phyloP scores from a whole-genome alignment of 2,113 vertebrate genomes.

The Corythornis madagascariensis region DNA sequence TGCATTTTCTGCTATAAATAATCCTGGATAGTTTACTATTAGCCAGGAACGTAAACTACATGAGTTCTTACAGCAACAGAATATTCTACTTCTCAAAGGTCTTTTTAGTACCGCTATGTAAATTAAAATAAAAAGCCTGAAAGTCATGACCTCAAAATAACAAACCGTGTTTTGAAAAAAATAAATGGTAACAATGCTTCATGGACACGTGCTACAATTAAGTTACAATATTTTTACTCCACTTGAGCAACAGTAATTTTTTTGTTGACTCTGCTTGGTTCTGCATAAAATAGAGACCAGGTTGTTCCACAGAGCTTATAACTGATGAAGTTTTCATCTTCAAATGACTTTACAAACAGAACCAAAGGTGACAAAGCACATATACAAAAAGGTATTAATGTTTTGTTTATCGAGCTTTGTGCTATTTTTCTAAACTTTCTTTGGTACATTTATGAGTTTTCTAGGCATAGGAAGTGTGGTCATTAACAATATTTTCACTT shows the following conservation, averaged over 20 bases:
- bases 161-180: not conserved
- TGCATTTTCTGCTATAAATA: not conserved
- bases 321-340: not conserved
- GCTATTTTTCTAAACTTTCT: not conserved
- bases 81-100: not conserved
- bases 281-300: not conserved
- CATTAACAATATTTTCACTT: not conserved
- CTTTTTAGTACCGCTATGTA: not conserved
- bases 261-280: not conserved
- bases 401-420: not conserved
- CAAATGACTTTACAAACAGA: not conserved
- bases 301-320: not conserved
- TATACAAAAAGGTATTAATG: not conserved
- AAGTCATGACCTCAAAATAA: not conserved
- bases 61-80: not conserved
- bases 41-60: not conserved
- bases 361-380: not conserved
- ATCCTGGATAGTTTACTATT: not conserved
- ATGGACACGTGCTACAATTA: not conserved
- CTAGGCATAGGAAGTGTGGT: not conserved
- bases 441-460: not conserved
- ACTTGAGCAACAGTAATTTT: not conserved
- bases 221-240: not conserved
- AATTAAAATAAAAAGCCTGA: fast-evolving
- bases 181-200: not conserved